Percentiles rank a stretch among this genome's conserved stretches.
Conservation (phyloP, 2,888 invertebrate species). For the Platynereis dumerilii region DNA sequence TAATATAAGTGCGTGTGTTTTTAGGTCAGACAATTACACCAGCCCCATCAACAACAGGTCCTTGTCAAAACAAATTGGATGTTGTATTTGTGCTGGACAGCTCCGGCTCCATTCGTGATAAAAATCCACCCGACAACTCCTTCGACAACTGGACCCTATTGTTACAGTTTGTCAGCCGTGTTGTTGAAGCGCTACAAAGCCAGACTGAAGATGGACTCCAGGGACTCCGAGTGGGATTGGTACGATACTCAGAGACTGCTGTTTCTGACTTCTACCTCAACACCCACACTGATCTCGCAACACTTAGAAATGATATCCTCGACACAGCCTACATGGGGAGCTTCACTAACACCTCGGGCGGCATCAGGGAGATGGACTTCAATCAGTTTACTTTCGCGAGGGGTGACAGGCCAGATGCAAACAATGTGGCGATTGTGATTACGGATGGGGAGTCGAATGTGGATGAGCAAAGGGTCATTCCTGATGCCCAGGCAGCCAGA, state of each 20-base stretch:
- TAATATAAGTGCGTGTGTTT: too few relatives aligned
- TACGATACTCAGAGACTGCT: slow-evolving; percentile 18
- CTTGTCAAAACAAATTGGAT: background rate
- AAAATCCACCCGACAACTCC: slow-evolving; percentile 8
- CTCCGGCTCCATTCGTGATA: slow-evolving; percentile 17
- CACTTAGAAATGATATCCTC: slow-evolving; percentile 7
- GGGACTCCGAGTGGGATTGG: slow-evolving; percentile 16
- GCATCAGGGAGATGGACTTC: slow-evolving; percentile 17
- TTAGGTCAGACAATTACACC: too few relatives aligned
- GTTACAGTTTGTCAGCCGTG: slow-evolving; percentile 3
- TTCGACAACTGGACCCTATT: slow-evolving; percentile 14
- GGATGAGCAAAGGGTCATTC: slow-evolving; percentile 3
- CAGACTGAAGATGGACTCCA: background rate
- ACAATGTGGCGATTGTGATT: slow-evolving; percentile 19
- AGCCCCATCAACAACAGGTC: too few relatives aligned
- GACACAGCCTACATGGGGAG: slow-evolving; percentile 15
- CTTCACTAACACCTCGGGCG: slow-evolving; percentile 27
- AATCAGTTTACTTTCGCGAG: slow-evolving; percentile 13
- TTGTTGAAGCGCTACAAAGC: slow-evolving; percentile 3
- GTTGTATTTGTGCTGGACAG: slow-evolving; percentile 17
- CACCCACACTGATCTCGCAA: background rate
- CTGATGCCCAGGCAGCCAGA: slow-evolving; percentile 9
- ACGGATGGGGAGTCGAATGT: slow-evolving; percentile 23
- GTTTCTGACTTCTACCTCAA: slow-evolving; percentile 17
- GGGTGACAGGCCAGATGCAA: slow-evolving; percentile 18